Base-by-base conservation (phyloP, 2,888 invertebrate species). In the Troglohyphantes excavatus region DNA sequence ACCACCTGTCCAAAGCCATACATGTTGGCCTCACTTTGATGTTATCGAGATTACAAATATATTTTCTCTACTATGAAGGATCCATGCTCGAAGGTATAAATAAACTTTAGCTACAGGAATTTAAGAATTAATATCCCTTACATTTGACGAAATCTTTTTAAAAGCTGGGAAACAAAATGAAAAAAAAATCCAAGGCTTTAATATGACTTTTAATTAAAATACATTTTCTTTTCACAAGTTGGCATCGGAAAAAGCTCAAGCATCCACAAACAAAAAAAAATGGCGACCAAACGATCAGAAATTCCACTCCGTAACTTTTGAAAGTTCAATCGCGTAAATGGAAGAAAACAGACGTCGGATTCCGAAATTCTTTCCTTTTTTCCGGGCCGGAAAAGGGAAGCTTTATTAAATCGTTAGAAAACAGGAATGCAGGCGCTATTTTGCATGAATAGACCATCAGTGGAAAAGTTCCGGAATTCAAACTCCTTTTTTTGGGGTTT, bases 331-430 rank as follows among this genome's bases (percentile, higher is more conserved):
- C 67, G 27, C 67, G 43, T 46, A 79, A 79, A 79, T 79, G 79
- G 67, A 39, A 26, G 33, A 63, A 78, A 61, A 70, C 59, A 70
- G 70, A 39, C 39, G 68, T 53, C 21, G 70, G 72, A 82, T 72
- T 82, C 21, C 72, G 61, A 59, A 82, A 82, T 72, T 82, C 72
- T 61, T 67, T 81, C 13, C 23, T 23, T 29, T 68, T 33, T 68
- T 33, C 23, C 53, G 9, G 13, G 43, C n/a, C n/a, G 17, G 82
- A 39, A 82, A 61, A 67, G 21, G 27, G 59, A 27, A 59, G 82
- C 82, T 82, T 82, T 82, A 82, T 82, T 82, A 82, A 82, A 82
- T 82, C 82, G 82, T 82, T 82, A 72, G 82, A 70, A 82, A 82
- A 82, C 82, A 72, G 82, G 70, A 82, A 82, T 82, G 82, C 82